A percentile compares a stretch with the other conserved stretches of the same genome.
Evolutionary conservation across 2,888 invertebrate genomes (phyloP).

Genomic region (Hirtodrosophila duncani): DNA sequence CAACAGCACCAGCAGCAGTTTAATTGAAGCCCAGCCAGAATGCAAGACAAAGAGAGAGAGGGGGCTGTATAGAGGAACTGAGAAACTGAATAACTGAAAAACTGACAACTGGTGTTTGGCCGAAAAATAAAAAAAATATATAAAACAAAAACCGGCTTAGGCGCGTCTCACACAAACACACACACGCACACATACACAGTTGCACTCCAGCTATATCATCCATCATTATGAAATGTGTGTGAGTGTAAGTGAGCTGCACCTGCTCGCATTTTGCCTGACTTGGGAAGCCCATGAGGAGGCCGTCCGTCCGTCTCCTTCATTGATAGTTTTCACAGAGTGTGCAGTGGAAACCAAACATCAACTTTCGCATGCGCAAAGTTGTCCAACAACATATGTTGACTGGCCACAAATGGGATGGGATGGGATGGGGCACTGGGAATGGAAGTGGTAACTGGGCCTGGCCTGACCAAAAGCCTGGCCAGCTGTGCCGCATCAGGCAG

Average conservation of each 20-base stretch:
- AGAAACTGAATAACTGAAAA: conserved; percentile 35
- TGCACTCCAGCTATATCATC: conserved; percentile 37
- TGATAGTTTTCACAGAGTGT: conserved; percentile 56
- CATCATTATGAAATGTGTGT: conserved; percentile 57
- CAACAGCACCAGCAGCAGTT: conserved; percentile 44
- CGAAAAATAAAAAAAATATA: background rate
- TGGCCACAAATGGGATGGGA: conserved; percentile 22
- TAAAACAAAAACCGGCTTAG: conserved; percentile 72
- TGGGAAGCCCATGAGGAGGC: conserved; percentile 28
- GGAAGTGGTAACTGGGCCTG: too few relatives aligned
- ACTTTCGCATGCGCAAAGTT: conserved; percentile 67
- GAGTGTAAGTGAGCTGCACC: conserved; percentile 46
- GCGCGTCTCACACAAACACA: conserved; percentile 48
- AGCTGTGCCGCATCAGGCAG: too few relatives aligned
- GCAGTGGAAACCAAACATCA: too few relatives aligned
- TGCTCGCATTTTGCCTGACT: conserved; percentile 61
- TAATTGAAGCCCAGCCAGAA: conserved; percentile 58
- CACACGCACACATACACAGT: conserved; percentile 5
- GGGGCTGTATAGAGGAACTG: conserved; percentile 36
- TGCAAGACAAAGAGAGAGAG: conserved; percentile 5
- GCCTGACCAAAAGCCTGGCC: too few relatives aligned
- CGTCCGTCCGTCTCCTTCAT: conserved; percentile 53
- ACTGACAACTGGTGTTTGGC: conserved; percentile 57
- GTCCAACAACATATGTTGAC: conserved; percentile 61
- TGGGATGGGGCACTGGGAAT: too few relatives aligned